Base-by-base conservation (phyloP, 2,797 vertebrate genomes). In the Ficedula albicollis region DNA sequence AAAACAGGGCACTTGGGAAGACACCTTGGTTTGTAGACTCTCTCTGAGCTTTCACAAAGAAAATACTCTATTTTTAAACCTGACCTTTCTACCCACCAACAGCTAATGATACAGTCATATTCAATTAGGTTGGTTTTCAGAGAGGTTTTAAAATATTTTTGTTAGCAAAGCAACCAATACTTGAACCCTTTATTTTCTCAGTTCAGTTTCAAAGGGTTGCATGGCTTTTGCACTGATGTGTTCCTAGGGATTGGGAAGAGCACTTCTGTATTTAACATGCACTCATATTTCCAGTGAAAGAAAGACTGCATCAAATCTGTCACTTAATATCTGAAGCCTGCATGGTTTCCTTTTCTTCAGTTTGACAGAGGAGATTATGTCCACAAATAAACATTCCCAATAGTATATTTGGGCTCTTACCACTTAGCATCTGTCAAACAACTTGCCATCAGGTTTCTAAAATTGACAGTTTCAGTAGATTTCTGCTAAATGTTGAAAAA, bases 341-440 rank as follows among this genome's bases (percentile, higher is more conserved):
- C 21, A 4, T 13, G 59, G 63, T 84, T 94, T 84, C 77, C 85
- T 90, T 96, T 95, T 91, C 94, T 96, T 90, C 94, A 64, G 49
- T 67, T 80, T 97, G 94, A 96, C 95, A 96, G 68, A 54, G 41
- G 49, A 96, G 70, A 93, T 96, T 68, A 93, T 96, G 77, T 83
- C 94, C 91, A 91, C 95, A 96, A 97, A 97, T 97, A 97, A 96
- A 94, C 93, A 96, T 97, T 95, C 87, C 60, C 96, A 91, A 95
- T 97, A 96, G 96, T 94, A 93, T 82, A 96, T 96, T 91, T 93
- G 89, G 87, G 80, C 94, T 96, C 70, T 97, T 95, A 95, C 94
- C 93, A 95, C 93, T 94, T 96, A 95, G 96, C 94, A 97, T 97
- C 95, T 96, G 96, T 97, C 96, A 97, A 84, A 89, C 93, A 96